Evolutionary conservation across 2,797 vertebrate genomes (phyloP), one percentile per base, ranked within the genome.

Genomic region (Ctenosaura bakeri): DNA sequence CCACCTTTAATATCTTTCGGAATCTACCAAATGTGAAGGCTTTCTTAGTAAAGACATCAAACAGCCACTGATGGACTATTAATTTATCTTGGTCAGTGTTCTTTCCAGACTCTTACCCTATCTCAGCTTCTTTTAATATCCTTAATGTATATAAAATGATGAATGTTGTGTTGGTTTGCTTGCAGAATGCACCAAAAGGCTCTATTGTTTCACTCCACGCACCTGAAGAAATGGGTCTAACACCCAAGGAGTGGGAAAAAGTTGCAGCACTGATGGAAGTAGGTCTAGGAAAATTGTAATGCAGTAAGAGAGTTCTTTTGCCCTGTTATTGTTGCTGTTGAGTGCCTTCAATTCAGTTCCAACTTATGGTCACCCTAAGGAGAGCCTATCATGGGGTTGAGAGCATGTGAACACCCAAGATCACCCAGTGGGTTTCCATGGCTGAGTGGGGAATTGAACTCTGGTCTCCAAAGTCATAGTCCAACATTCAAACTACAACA

Each of bases 181-280:
- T 84, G 46, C 81, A 97, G 91, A 93, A 20, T 6, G 97, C 97
- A 90, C 97, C 97, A 0, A 97, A 97, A 82, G 88, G 76, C 84
- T 97, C 97, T 35, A 94, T 98, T 83, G 93, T 98, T 73, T 93
- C 98, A 74, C 90, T 98, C 64, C 97, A 97, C 10, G 95, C 94
- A 88, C 97, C 97, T 16, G 97, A 97, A 0, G 97, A 97, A 84
- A 95, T 96, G 24, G 96, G 97, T 81, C 96, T 97, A 84, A 95
- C 94, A 42, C 96, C 95, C 35, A 83, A 88, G 46, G 95, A 97
- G 16, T 98, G 98, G 97, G 91, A 88, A 38, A 64, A 89, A 42
- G 95, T 98, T 84, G 90, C 95, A 54, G 94, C 96, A 32, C 90
- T 97, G 80, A 93, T 98, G 92, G 85, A 90, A 97, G 98, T 97